A percentile compares a stretch with the other conserved stretches of the same genome.
Evolutionary conservation across 2,113 vertebrate genomes (phyloP).

Genomic region (Brachyhypopomus gauderio): DNA sequence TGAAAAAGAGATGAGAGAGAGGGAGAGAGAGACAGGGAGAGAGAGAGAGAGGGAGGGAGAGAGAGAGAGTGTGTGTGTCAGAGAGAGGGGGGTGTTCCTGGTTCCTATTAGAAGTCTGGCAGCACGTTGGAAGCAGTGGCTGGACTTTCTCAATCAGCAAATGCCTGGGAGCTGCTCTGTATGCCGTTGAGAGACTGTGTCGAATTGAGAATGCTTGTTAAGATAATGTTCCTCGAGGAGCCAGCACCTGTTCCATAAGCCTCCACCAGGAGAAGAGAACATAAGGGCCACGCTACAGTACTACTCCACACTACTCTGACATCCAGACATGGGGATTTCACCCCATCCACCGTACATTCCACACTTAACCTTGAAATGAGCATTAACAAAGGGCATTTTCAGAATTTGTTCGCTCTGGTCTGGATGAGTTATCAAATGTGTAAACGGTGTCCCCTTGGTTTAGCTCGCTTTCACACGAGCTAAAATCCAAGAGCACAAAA

Average conservation of each 20-base stretch:
- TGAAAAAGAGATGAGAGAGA: background rate
- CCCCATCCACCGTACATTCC: background rate
- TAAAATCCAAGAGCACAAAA: too few relatives aligned
- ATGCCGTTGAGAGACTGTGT: slow-evolving; percentile 31
- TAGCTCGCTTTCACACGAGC: too few relatives aligned
- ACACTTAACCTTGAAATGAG: background rate
- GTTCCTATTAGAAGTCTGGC: slow-evolving; percentile 43
- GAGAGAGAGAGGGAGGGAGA: background rate
- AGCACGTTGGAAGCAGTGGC: slow-evolving; percentile 1
- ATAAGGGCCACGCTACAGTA: background rate
- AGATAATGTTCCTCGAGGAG: slow-evolving; percentile 37
- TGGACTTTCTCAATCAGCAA: slow-evolving; percentile 38
- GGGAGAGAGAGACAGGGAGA: background rate
- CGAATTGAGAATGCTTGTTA: slow-evolving; percentile 52
- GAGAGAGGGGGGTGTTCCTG: slow-evolving; percentile 1
- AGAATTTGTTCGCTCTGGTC: background rate
- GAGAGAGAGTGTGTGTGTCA: slow-evolving; percentile 16
- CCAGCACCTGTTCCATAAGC: slow-evolving; percentile 33
- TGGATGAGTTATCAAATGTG: background rate
- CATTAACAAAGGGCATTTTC: too few relatives aligned
- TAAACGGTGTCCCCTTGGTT: background rate
- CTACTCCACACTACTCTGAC: background rate
- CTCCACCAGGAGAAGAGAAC: slow-evolving; percentile 4
- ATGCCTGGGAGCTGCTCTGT: slow-evolving; percentile 35
- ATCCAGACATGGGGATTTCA: background rate